phyloP scores from a whole-genome alignment of 2,113 vertebrate species.

The Ramphastos sulfuratus region DNA sequence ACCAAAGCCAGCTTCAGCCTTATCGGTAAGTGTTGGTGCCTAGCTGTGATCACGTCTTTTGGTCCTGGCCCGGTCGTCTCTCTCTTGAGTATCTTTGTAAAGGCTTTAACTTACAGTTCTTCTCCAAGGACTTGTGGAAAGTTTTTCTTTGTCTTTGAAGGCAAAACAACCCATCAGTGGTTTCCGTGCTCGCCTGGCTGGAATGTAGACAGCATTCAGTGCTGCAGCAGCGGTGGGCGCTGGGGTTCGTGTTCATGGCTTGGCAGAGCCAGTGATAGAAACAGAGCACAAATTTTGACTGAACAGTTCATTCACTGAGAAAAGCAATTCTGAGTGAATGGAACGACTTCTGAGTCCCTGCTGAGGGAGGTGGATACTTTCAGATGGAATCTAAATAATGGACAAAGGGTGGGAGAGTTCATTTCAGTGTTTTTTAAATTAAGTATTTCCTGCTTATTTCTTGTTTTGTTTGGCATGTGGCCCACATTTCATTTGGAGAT shows the following conservation, averaged over 20 bases:
- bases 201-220: neutral
- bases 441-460: neutral
- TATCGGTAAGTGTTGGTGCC: neutral
- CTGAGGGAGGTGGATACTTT: neutral
- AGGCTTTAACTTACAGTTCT: neutral
- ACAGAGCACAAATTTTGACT: neutral
- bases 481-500: neutral
- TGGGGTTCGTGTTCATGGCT: constrained; percentile 11
- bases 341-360: neutral
- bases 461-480: neutral
- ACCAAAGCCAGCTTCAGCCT: neutral
- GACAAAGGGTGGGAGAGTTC: neutral
- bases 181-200: neutral
- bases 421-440: neutral
- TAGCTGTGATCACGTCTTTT: neutral
- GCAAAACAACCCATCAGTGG: neutral
- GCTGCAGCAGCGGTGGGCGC: neutral
- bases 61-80: neutral
- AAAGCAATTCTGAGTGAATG: neutral
- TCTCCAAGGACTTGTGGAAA: neutral
- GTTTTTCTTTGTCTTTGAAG: neutral
- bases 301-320: constrained; percentile 14
- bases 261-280: neutral
- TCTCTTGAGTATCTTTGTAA: neutral
- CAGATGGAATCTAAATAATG: neutral